phyloP scores from a whole-genome alignment of 2,888 invertebrate species.

The Drosophila antonietae region DNA sequence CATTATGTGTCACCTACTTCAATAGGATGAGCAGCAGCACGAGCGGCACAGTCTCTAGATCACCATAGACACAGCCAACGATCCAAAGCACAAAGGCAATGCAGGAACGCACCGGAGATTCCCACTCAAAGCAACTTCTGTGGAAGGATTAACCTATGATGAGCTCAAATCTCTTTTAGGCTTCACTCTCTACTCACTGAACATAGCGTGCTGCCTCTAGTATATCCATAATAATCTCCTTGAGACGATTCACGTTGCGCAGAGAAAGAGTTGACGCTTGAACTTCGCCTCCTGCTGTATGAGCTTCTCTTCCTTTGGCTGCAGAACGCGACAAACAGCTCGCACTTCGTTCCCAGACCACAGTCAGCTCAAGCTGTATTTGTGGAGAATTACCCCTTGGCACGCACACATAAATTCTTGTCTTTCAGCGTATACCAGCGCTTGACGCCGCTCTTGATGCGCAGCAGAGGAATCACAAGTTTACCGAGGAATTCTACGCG shows the following conservation, averaged over 20 bases:
- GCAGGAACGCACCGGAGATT: slow-evolving; percentile 93
- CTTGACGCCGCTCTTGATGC: slow-evolving; percentile 95
- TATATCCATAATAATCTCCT: slow-evolving; percentile 94
- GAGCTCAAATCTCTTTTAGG: neutral
- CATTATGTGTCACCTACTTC: slow-evolving; percentile 85
- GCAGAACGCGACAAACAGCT: slow-evolving; percentile 96
- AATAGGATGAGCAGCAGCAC: slow-evolving; percentile 91
- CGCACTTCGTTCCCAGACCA: slow-evolving; percentile 96
- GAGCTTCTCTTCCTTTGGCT: slow-evolving; percentile 97
- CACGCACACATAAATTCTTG: slow-evolving; percentile 93
- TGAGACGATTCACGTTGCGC: slow-evolving; percentile 95
- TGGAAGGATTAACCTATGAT: slow-evolving; percentile 60
- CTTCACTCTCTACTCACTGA: slow-evolving; percentile 88
- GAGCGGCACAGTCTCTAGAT: slow-evolving; percentile 97
- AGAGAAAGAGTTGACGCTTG: slow-evolving; percentile 97
- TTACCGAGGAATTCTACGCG: slow-evolving; percentile 99
- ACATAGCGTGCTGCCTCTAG: slow-evolving; percentile 95
- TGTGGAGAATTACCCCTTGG: slow-evolving; percentile 97
- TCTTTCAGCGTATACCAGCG: slow-evolving; percentile 98
- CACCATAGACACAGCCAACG: slow-evolving; percentile 95
- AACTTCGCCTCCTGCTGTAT: slow-evolving; percentile 98
- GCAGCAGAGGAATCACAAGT: slow-evolving; percentile 93
- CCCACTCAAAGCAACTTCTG: slow-evolving; percentile 99
- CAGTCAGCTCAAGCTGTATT: slow-evolving; percentile 91
- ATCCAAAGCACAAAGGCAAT: slow-evolving; percentile 94